Base-by-base conservation (phyloP, 1,140 invertebrate genomes). In the Macrotrachela quadricornifera region DNA sequence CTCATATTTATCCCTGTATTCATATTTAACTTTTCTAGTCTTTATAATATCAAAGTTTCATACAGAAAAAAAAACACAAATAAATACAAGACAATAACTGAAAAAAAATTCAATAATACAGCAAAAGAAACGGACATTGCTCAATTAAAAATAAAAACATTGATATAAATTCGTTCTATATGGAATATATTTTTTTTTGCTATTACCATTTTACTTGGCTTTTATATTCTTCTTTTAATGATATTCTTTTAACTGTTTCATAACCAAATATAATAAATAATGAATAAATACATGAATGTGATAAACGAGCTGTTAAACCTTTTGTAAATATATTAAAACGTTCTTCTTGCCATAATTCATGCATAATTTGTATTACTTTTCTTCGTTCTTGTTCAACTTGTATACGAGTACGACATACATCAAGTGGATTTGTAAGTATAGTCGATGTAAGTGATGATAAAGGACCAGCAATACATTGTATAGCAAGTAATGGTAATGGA, bases 191-290 rank as follows among this genome's bases (percentile, higher is more conserved):
- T n/a, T n/a, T n/a, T n/a, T n/a, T n/a, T n/a, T n/a, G n/a, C n/a
- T n/a, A n/a, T n/a, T 30, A 30, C 21, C 21, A 30, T 30, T 8
- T 30, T 30, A 30, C 21, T 4, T 30, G 21, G 8, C 21, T 8
- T 66, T 80, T 79, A 67, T 83, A 88, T 66, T 87, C 80, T 45
- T 86, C 82, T 58, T 78, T 80, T 21, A 91, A 73, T 56, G 82
- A 82, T 48, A 85, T 74, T 54, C 85, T 73, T 68, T 95, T 95
- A 47, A 94, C 85, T 21, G 83, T 86, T 68, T 95, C 90, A 64
- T 95, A 95, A 18, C 86, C 85, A 56, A 91, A 71, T 52, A 92
- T 90, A 59, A 92, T 86, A 56, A 82, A 82, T 71, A 87, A 87
- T 59, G 85, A 73, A 57, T 76, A 78, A 36, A 73, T 65, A 37